A percentile compares a stretch with the other conserved stretches of the same genome.
Conservation (phyloP, 2,888 invertebrate species). For the Cephus sareptanus region DNA sequence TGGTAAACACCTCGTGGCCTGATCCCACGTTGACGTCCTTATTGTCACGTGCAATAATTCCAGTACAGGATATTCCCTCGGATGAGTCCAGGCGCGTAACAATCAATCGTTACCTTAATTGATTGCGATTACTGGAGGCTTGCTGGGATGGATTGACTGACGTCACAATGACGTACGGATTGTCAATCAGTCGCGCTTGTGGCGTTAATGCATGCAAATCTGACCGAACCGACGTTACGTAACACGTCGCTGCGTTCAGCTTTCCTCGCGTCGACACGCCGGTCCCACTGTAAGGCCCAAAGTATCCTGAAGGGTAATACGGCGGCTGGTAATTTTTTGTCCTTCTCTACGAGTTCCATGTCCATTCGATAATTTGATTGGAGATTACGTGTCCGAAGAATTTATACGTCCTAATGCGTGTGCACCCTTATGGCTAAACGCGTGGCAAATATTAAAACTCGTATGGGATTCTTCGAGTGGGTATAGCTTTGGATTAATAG, state of each 20-base stretch:
- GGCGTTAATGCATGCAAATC: slow-evolving; percentile 64
- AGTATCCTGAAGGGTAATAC: background rate
- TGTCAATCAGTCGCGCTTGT: slow-evolving; percentile 66
- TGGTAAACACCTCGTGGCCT: background rate
- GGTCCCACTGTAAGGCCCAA: background rate
- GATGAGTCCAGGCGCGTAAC: slow-evolving; percentile 15
- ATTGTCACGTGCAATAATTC: background rate
- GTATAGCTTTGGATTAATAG: background rate
- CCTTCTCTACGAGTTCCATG: background rate
- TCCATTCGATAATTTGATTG: background rate
- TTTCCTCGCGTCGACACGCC: background rate
- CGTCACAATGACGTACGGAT: slow-evolving; percentile 64
- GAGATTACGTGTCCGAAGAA: background rate
- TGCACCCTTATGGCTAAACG: background rate
- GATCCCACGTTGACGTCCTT: background rate
- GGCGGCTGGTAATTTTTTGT: background rate
- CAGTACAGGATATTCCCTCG: slow-evolving; percentile 35
- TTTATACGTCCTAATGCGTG: background rate
- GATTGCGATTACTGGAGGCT: slow-evolving; percentile 53
- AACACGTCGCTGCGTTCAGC: background rate
- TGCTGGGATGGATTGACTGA: slow-evolving; percentile 51
- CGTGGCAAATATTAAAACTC: background rate
- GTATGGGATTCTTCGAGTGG: background rate
- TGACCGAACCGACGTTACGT: slow-evolving; percentile 39
- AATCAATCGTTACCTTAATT: slow-evolving; percentile 51